Conservation (phyloP, 2,888 invertebrate genomes). For the Corythucha ciliata region DNA sequence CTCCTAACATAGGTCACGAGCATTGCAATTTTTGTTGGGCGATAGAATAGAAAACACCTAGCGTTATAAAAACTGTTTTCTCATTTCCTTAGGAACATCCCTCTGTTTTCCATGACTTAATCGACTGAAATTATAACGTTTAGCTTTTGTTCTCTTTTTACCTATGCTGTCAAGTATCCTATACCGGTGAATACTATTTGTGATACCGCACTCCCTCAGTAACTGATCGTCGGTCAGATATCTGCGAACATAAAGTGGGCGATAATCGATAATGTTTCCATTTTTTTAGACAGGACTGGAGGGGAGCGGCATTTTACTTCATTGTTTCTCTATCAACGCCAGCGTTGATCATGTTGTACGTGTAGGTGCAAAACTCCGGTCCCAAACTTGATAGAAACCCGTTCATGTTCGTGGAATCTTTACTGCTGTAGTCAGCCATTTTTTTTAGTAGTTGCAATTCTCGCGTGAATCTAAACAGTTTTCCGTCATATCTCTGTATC, state of each 20-base stretch:
- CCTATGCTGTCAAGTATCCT: constrained; percentile 42
- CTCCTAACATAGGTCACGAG: no score
- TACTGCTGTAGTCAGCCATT: constrained; percentile 92
- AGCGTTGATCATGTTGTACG: constrained; percentile 90
- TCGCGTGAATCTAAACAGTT: constrained; percentile 63
- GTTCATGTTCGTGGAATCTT: constrained; percentile 84
- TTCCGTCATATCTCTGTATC: background rate
- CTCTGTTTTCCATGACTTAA: no score
- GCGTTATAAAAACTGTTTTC: no score
- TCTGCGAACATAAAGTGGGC: constrained; percentile 23
- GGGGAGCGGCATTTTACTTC: constrained; percentile 52
- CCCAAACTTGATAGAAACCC: constrained; percentile 74
- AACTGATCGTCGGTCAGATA: constrained; percentile 82
- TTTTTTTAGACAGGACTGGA: background rate
- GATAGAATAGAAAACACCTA: no score
- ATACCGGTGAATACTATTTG: constrained; percentile 87
- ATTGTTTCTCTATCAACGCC: constrained; percentile 88
- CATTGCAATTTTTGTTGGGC: no score
- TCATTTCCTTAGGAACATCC: no score
- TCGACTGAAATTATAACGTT: no score
- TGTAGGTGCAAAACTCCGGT: constrained; percentile 87
- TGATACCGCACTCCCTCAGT: constrained; percentile 78
- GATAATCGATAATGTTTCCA: background rate
- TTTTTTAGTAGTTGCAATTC: constrained; percentile 88
- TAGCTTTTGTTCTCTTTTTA: constrained; percentile 42